Conservation (phyloP, 2,888 invertebrate genomes). For the Zaprionus obscuricornis region DNA sequence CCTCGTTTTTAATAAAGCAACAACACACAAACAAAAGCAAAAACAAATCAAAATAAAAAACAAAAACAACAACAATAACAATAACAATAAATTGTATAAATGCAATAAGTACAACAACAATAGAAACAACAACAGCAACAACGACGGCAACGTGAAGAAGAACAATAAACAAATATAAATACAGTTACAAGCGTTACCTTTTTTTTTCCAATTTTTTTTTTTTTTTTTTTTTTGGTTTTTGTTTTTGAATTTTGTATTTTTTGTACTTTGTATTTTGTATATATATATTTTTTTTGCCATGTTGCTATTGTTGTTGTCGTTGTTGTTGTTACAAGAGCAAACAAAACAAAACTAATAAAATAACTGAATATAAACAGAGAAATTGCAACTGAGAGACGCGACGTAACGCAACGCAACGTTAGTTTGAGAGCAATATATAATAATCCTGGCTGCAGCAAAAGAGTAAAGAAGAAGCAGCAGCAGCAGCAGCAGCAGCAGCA, state of each 20-base stretch:
- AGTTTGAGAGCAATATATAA: too few species aligned
- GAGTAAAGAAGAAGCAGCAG: too few species aligned
- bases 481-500: too few species aligned
- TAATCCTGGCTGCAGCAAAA: conserved; percentile 27
- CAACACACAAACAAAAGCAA: too few species aligned
- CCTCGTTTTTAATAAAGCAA: conserved; percentile 9
- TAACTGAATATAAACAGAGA: not conserved
- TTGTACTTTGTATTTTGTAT: too few species aligned
- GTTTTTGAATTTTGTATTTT: too few species aligned
- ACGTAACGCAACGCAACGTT: not conserved
- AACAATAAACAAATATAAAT: conserved; percentile 22
- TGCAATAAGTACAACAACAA: not conserved
- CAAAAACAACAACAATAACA: conserved; percentile 11
- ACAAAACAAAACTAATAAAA: not conserved
- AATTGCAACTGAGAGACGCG: too few species aligned
- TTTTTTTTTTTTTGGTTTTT: not conserved
- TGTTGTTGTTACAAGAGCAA: conserved; percentile 3
- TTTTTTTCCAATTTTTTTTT: too few species aligned
- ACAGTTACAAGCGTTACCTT: conserved; percentile 27
- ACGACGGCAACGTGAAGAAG: conserved; percentile 2
- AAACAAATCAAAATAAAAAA: conserved; percentile 1
- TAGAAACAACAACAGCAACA: conserved; percentile 1
- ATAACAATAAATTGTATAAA: not conserved
- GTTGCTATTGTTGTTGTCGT: conserved; percentile 28
- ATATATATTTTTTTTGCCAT: too few species aligned